A percentile compares a stretch with the other conserved stretches of the same genome.
Conservation (phyloP, 2,113 vertebrate species). For the Hymenochirus boettgeri region DNA sequence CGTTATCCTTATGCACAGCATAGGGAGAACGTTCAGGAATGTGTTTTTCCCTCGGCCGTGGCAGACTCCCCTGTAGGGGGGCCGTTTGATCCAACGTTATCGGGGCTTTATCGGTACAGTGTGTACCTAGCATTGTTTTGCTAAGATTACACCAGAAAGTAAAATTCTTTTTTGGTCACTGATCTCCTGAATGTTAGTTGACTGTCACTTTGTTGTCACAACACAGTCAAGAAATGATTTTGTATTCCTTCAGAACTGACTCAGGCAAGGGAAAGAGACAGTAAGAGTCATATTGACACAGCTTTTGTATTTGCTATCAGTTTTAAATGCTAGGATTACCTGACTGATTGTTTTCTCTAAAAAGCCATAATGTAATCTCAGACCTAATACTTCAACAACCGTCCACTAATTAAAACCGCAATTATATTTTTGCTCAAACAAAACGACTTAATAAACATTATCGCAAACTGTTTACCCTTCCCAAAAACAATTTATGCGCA, state of each 20-base stretch:
- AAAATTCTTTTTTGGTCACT: accelerated
- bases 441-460: conserved; percentile 76
- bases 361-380: conserved; percentile 64
- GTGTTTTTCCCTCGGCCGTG: too few relatives aligned
- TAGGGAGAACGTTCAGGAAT: too few relatives aligned
- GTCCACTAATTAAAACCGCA: conserved; percentile 72
- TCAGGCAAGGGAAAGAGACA: conserved; percentile 13
- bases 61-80: too few relatives aligned
- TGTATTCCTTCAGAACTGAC: neutral
- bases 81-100: too few relatives aligned
- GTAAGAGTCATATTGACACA: conserved; percentile 15
- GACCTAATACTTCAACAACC: conserved; percentile 64
- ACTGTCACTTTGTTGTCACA: neutral
- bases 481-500: conserved; percentile 72
- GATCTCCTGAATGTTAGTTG: neutral
- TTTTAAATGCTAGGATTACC: conserved; percentile 61
- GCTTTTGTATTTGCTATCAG: conserved; percentile 44
- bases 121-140: neutral
- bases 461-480: conserved; percentile 73
- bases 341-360: conserved; percentile 55
- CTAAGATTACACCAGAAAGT: neutral
- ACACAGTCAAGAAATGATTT: neutral
- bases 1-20: too few relatives aligned
- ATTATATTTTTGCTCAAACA: conserved; percentile 74
- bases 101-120: too few relatives aligned